Percentiles rank a stretch among this genome's conserved stretches.
phyloP scores from a whole-genome alignment of 2,888 invertebrate genomes.

The Nomada ferruginata region DNA sequence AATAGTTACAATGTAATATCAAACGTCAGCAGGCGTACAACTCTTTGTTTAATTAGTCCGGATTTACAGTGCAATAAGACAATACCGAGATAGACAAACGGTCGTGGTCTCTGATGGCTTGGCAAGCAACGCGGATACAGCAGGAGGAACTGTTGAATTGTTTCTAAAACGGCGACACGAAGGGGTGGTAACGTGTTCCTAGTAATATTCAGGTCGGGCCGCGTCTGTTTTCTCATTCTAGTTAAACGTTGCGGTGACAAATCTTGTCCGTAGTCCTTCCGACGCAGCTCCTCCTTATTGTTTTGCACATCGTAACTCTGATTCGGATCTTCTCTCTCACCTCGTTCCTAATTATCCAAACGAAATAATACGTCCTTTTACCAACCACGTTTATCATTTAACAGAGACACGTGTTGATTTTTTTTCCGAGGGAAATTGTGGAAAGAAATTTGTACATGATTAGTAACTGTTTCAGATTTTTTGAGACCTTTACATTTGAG shows the following conservation, averaged over 20 bases:
- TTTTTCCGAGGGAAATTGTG: too few relatives aligned
- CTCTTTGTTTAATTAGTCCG: constrained; percentile 50
- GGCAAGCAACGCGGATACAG: constrained; percentile 56
- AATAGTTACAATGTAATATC: constrained; percentile 20
- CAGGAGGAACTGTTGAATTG: constrained; percentile 47
- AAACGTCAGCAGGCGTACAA: not conserved
- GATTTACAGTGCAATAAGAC: constrained; percentile 37
- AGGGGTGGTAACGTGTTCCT: constrained; percentile 31
- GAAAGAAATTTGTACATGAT: too few relatives aligned
- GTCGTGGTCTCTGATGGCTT: constrained; percentile 47
- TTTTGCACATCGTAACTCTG: constrained; percentile 14
- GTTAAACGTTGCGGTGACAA: constrained; percentile 48
- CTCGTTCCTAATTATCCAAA: not conserved
- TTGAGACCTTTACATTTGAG: too few relatives aligned
- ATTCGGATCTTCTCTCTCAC: not conserved
- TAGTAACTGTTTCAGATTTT: too few relatives aligned
- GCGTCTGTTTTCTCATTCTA: constrained; percentile 23
- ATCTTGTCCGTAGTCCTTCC: constrained; percentile 42
- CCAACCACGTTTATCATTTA: not conserved
- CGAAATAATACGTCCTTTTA: not conserved
- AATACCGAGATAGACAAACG: constrained; percentile 44
- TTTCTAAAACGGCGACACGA: constrained; percentile 49
- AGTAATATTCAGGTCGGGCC: constrained; percentile 49
- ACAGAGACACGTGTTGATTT: too few relatives aligned
- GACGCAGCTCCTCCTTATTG: constrained; percentile 12